A percentile compares a stretch with the other conserved stretches of the same genome.
Evolutionary conservation across 2,888 invertebrate genomes (phyloP).

Genomic region (Andrena dorsata): DNA sequence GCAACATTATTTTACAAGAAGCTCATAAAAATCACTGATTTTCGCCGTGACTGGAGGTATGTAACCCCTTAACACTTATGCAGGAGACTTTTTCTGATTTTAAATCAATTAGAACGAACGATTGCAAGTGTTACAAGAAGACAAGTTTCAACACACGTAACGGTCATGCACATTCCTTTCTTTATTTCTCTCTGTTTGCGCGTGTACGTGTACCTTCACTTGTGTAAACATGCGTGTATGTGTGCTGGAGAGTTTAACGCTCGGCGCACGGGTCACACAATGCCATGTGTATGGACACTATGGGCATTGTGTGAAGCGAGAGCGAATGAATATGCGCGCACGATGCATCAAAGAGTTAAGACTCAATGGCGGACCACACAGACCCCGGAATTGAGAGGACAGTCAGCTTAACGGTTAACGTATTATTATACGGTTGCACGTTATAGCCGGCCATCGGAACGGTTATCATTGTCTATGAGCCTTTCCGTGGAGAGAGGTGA

Average conservation of each 20-base stretch:
- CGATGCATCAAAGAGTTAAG: constrained; percentile 80
- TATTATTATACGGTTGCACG: constrained; percentile 72
- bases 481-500: constrained; percentile 31
- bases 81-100: not conserved
- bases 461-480: constrained; percentile 68
- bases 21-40: too few relatives aligned
- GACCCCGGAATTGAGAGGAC: constrained; percentile 76
- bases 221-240: not conserved
- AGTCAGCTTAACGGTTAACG: constrained; percentile 78
- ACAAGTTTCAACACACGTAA: constrained; percentile 39
- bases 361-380: constrained; percentile 79
- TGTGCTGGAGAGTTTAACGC: constrained; percentile 78
- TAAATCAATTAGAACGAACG: constrained; percentile 59
- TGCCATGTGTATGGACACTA: constrained; percentile 77
- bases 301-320: constrained; percentile 75
- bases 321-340: constrained; percentile 76
- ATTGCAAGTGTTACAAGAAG: constrained; percentile 63
- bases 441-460: constrained; percentile 64
- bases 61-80: too few relatives aligned
- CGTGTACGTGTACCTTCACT: constrained; percentile 7
- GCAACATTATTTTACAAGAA: too few relatives aligned
- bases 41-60: too few relatives aligned
- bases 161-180: constrained; percentile 35
- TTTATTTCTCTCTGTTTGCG: constrained; percentile 31
- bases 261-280: constrained; percentile 76